Evolutionary conservation across 2,113 vertebrate genomes (phyloP).

Genomic region (Mastomys coucha): DNA sequence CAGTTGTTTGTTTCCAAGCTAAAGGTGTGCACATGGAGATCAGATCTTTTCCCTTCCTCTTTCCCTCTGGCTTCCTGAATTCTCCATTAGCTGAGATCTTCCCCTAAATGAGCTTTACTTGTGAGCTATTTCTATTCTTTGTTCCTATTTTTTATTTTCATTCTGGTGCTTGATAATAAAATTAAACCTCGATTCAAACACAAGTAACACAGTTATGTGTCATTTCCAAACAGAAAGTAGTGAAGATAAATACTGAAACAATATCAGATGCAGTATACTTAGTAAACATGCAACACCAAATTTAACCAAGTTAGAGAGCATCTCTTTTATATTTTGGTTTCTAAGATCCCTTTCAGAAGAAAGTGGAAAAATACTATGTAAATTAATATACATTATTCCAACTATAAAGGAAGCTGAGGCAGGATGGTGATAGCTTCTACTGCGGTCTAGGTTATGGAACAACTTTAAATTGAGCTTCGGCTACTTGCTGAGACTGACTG

Average conservation of each 20-base stretch:
- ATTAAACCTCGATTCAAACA: background rate
- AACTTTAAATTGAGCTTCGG: background rate
- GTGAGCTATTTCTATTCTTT: background rate
- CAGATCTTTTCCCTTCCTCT: background rate
- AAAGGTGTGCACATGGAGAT: background rate
- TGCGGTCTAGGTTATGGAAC: too few species aligned
- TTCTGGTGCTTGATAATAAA: background rate
- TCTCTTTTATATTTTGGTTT: background rate
- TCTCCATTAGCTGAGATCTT: background rate
- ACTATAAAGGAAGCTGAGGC: too few species aligned
- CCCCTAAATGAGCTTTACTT: background rate
- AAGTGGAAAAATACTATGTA: background rate
- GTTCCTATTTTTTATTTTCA: background rate
- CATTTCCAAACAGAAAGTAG: slow-evolving; percentile 1
- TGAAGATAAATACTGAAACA: background rate
- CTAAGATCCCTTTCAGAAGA: background rate
- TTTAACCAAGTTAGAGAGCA: background rate
- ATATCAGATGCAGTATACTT: background rate
- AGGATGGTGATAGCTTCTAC: too few species aligned
- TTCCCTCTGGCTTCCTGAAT: background rate
- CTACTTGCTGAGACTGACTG: too few species aligned
- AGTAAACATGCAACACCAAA: background rate
- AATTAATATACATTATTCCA: background rate
- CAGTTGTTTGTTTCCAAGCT: background rate
- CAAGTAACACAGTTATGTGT: background rate